Conservation (phyloP, 2,113 vertebrate genomes). For the Recurvirostra avosetta region DNA sequence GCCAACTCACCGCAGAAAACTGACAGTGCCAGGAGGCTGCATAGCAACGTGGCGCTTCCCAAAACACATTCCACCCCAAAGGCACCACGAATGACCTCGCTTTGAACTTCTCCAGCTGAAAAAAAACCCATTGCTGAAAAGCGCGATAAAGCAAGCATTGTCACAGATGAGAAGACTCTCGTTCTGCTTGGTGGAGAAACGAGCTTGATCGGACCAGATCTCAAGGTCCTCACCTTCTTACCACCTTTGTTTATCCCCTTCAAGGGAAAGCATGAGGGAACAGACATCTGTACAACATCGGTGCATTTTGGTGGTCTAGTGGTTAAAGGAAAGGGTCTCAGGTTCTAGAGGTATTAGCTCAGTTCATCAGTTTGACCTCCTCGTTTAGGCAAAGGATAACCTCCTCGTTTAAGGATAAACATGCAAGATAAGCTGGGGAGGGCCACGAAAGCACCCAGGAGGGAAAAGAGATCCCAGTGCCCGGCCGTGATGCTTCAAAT, state of each 20-base stretch:
- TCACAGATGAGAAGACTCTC: not conserved
- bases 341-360: not conserved
- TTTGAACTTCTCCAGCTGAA: not conserved
- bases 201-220: not conserved
- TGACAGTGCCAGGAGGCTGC: not conserved
- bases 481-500: not conserved
- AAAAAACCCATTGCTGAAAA: not conserved
- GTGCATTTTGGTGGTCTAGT: not conserved
- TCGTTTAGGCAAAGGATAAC: not conserved
- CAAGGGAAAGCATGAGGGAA: not conserved
- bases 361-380: not conserved
- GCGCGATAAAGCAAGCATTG: not conserved
- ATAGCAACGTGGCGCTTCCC: not conserved
- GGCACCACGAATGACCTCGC: accelerated
- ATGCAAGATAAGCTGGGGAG: not conserved
- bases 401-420: not conserved
- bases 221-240: not conserved
- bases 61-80: not conserved
- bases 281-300: not conserved
- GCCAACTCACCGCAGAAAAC: not conserved
- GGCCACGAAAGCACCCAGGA: not conserved
- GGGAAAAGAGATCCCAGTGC: not conserved
- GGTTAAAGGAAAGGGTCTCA: not conserved
- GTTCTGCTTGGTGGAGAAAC: not conserved
- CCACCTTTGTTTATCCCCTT: not conserved